Evolutionary conservation across 2,797 vertebrate genomes (phyloP).

Genomic region (Hippoglossus hippoglossus): DNA sequence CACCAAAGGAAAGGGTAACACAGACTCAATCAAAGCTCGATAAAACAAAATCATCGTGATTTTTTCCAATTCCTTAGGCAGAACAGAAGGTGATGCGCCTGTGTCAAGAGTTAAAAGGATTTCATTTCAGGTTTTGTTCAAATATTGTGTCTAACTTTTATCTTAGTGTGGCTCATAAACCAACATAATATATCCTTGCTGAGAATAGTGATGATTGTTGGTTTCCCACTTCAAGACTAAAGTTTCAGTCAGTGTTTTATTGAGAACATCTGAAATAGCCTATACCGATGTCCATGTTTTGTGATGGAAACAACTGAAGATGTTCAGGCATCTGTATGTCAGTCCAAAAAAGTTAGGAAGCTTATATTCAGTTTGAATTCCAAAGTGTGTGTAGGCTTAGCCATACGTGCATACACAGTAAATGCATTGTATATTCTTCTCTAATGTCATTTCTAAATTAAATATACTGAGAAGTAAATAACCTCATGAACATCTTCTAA

Average conservation of each 20-base stretch:
- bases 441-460: too few species aligned
- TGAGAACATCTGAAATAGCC: neutral
- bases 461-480: too few species aligned
- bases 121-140: neutral
- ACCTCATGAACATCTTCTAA: too few species aligned
- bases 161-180: neutral
- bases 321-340: neutral
- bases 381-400: neutral
- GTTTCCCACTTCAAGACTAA: neutral
- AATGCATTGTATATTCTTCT: too few species aligned
- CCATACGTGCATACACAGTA: neutral
- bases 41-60: too few species aligned
- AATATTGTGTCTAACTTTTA: neutral
- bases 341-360: too few species aligned
- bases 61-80: too few species aligned
- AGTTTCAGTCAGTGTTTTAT: neutral
- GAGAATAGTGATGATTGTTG: neutral
- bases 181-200: neutral
- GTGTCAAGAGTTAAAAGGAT: neutral
- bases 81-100: too few species aligned
- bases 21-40: too few species aligned
- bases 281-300: neutral
- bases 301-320: neutral
- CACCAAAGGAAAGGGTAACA: too few species aligned
- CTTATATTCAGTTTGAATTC: too few species aligned